Evolutionary conservation across 2,797 vertebrate genomes (phyloP), one percentile per base, ranked within the genome.

Genomic region (Ctenopoma multispine): DNA sequence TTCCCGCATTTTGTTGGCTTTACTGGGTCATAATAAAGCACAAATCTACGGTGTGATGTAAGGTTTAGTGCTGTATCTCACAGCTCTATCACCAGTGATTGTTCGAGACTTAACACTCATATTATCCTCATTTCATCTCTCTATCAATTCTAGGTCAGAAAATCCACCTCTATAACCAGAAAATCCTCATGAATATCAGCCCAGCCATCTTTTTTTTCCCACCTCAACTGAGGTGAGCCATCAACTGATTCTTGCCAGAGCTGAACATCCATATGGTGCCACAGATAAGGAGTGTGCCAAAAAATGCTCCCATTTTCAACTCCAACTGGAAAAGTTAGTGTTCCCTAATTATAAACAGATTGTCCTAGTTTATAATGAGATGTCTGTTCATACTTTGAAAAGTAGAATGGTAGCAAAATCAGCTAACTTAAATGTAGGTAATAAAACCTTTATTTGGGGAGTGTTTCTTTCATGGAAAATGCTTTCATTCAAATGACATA

Each of bases 271-370:
- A 43, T 59, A 53, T 66, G 77, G 63, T 51, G 43, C 66, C 47
- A 78, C 60, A 71, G 79, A 84, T 77, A 73, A 63, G 36, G 63
- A 65, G 24, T 4, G 47, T 31, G 60, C 46, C 80, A 61, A 63
- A 54, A 53, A 64, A 43, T 29, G 36, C 27, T 49, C 70, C 68
- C 23, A 75, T 47, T 80, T 81, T 70, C 14, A 66, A 49, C 47
- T 64, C 17, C 44, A 44, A 41, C 49, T 56, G 13, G n/a, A 63
- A 53, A 70, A 27, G 7, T 55, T 34, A 54, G 34, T 20, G 20
- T 48, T 64, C 2, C 18, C 60, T 72, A 34, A 82, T 69, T 63
- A 58, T 48, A 13, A 54, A 12, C 0, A 0, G 40, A 62, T 54
- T 48, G 66, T 55, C 57, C 72, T 23, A 62, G 54, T 77, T 79